Base-by-base conservation (phyloP, 2,888 invertebrate species). In the Mimumesa dahlbomi region DNA sequence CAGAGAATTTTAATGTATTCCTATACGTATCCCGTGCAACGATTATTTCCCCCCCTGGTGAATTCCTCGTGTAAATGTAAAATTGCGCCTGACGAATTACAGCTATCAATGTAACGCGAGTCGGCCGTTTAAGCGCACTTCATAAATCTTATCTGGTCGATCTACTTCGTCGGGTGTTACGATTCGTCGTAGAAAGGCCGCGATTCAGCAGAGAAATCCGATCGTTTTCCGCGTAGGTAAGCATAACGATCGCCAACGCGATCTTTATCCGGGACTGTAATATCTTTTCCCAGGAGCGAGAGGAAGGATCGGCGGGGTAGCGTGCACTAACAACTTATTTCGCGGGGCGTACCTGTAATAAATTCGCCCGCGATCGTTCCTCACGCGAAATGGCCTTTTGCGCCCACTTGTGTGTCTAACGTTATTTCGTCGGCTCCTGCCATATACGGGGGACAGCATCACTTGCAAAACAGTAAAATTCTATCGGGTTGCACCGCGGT, bases 301-400 rank as follows among this genome's bases (percentile, higher is more conserved):
- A 34, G 56, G 29, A 57, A n/a, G n/a, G 14, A 54, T 56, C 52
- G 40, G n/a, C 7, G 45, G 29, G 48, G 18, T 6, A 18, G 13
- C 18, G 31, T 45, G 22, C 36, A 38, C 42, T 56, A 58, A 69
- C 66, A 52, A 64, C 64, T 75, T 64, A 79, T 68, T 79, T 70
- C 64, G 48, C 42, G 45, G 36, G 50, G 18, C 25, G 45, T 38
- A 29, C 21, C 48, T 14, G 21, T 45, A 56, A 73, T 79, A 71
- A 75, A 77, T 75, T 64, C 36, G 54, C 42, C 31, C 40, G 19
- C 45, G 29, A 59, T 64, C 61, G 49, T 77, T 75, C 67, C 19
- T 79, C 73, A 76, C 65, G 69, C 85, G 88, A 57, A 91, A 75
- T 61, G 63, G 54, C 29, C 45, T 65, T 68, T 73, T 64, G 90